Conservation (phyloP, 30 jellyfish, hydroid and myxozoan species). For the Cassiopea xamachana region DNA sequence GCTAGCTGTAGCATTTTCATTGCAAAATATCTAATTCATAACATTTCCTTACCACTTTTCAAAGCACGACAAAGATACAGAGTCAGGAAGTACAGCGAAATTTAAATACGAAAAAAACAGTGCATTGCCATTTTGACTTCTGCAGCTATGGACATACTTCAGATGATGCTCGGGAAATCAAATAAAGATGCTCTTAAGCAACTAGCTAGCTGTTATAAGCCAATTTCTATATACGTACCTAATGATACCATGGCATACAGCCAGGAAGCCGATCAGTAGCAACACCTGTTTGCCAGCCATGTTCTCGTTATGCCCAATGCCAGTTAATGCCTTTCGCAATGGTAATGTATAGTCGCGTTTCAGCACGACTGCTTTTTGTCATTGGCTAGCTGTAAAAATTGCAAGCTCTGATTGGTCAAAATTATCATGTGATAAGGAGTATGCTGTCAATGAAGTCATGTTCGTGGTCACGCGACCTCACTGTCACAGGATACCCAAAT, state of each 20-base stretch:
- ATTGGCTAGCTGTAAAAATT: not conserved
- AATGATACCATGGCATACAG: constrained; percentile 65
- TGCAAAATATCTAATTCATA: too few relatives aligned
- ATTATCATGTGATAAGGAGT: constrained; percentile 23
- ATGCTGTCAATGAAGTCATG: not conserved
- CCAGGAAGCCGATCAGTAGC: constrained; percentile 53
- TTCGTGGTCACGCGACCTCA: constrained; percentile 36
- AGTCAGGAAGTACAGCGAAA: too few relatives aligned
- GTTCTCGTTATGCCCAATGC: not conserved
- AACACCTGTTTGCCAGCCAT: constrained; percentile 34
- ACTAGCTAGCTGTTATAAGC: not conserved
- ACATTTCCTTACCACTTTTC: too few relatives aligned
- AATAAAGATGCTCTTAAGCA: not conserved
- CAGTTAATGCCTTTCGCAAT: constrained; percentile 4
- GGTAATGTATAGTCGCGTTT: not conserved
- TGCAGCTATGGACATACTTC: too few relatives aligned
- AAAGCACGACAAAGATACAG: too few relatives aligned
- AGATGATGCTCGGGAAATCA: not conserved
- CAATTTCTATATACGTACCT: constrained; percentile 13
- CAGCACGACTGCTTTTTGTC: not conserved
- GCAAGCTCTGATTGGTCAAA: constrained; percentile 27
- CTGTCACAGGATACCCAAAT: constrained; percentile 40
- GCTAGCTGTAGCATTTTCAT: too few relatives aligned
- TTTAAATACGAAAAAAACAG: too few relatives aligned
- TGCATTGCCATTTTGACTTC: too few relatives aligned